Evolutionary conservation across 2,797 vertebrate species (phyloP).

Genomic region (Lates japonicus): DNA sequence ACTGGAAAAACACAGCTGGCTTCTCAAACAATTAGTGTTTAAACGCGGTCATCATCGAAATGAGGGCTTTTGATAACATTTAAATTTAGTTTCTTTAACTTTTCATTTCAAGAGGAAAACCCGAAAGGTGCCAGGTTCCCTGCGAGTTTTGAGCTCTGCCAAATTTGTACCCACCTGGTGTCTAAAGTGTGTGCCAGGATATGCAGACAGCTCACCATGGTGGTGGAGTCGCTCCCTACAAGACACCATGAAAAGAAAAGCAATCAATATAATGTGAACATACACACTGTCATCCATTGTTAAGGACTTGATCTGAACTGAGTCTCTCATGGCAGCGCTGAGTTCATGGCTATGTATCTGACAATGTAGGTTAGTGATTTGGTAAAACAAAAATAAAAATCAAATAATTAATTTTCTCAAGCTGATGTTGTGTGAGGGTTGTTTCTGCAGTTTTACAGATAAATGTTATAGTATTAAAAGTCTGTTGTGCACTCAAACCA

Average conservation of each 20-base stretch:
- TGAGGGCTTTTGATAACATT: conserved; percentile 8
- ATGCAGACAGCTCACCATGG: conserved; percentile 99
- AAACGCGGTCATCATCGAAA: conserved; percentile 5
- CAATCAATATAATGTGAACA: conserved; percentile 12
- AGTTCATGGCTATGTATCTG: neutral
- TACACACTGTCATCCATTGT: neutral
- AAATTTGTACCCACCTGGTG: conserved; percentile 88
- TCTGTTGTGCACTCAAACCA: neutral
- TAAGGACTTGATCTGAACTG: neutral
- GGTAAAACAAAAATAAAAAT: neutral
- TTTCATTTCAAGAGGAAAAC: neutral
- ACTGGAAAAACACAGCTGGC: neutral
- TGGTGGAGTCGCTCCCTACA: conserved; percentile 94
- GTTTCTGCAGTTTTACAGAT: neutral
- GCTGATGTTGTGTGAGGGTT: neutral
- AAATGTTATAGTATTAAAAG: neutral
- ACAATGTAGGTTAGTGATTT: neutral
- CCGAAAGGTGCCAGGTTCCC: neutral
- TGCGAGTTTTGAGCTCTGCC: conserved; percentile 8
- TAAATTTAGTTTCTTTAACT: neutral
- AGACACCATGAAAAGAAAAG: conserved; percentile 35
- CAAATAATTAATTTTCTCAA: neutral
- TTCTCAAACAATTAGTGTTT: conserved; percentile 19
- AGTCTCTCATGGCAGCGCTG: neutral
- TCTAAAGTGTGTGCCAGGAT: conserved; percentile 98